Base-by-base conservation (phyloP, 2,888 invertebrate genomes). In the Eristalis intricaria region DNA sequence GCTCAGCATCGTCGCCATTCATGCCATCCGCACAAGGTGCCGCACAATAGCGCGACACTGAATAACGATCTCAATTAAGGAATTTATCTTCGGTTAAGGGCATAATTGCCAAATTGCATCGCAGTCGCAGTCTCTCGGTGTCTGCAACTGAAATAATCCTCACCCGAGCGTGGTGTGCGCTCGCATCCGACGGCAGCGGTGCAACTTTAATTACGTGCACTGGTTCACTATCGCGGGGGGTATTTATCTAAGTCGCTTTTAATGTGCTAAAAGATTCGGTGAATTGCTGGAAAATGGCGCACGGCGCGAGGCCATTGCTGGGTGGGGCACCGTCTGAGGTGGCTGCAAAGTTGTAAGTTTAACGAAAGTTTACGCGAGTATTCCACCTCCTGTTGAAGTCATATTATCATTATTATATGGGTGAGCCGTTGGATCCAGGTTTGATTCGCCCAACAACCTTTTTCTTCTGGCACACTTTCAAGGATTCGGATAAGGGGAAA, bases 321-420 rank as follows among this genome's bases (percentile, higher is more conserved):
- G 13, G 15, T 40, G 66, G 35, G 56, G 66, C 80, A 71, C 66
- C 32, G 43, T 66, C 73, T 73, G 43, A 78, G 82, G 69, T 78
- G 77, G 64, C 69, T 78, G 69, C 58, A 23, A 76, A 81, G 74
- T 82, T 74, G 22, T 40, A 75, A 70, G 69, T 65, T 76, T 65
- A 64, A 29, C 22, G 13, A 70, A 86, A 61, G 58, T 85, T 84
- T 73, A 60, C 64, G 68, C 58, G 29, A 65, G 38, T 65, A 69
- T 77, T 66, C 73, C 64, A 65, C 50, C 68, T 65, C 38, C 76
- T 58, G 63, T 73, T 69, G 50, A 77, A 85, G 81, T 82, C 85
- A 77, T 69, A 77, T 77, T 77, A 75, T 81, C 75, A 80, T 80
- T 84, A 68, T 84, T 80, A 64, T 82, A 82, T 82, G 77, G 68